Evolutionary conservation across 1,140 invertebrate species (phyloP), one percentile per base, ranked within the genome.

Genomic region (Cydia amplana): DNA sequence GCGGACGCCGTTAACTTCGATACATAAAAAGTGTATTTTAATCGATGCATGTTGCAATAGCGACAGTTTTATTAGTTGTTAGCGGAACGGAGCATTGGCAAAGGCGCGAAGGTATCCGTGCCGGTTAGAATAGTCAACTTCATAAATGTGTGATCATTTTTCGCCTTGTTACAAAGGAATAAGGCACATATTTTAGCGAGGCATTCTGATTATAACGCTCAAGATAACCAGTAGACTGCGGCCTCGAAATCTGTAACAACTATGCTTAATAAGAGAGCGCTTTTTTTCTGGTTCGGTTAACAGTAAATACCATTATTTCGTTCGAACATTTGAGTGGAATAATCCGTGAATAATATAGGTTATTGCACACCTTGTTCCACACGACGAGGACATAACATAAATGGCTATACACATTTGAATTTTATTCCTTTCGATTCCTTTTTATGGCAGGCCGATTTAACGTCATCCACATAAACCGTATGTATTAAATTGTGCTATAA

Each of bases 51-150:
- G 85, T 85, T 83, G 85, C 83, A 84, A 84, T 77, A 80, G 82
- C 74, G 87, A 86, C 87, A 86, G 86, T 84, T 86, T 87, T 86
- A 87, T 86, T 81, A 81, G 83, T 74, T 77, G 74, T 73, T 82
- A 81, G 83, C 84, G 83, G 83, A 83, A 87, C 79, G 81, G 77
- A 78, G 67, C 72, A 73, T 83, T 82, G 78, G 79, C 65, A 76
- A 76, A 78, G 77, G 78, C 79, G 79, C 65, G 77, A 76, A 78
- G 77, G 78, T 80, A 79, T 43, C 36, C 65, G 28, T n/a, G 55
- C 18, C 20, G 20, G 55, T 23, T 60, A 60, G 20, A 60, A 60
- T n/a, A 60, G 7, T 60, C 16, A 23, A 10, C 20, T 1, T 60
- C 9, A 18, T 18, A 23, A 20, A 60, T 23, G 12, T 20, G 43